Conservation (phyloP, 30 jellyfish, hydroid and myxozoan genomes). For the Nemopilema nomurai region DNA sequence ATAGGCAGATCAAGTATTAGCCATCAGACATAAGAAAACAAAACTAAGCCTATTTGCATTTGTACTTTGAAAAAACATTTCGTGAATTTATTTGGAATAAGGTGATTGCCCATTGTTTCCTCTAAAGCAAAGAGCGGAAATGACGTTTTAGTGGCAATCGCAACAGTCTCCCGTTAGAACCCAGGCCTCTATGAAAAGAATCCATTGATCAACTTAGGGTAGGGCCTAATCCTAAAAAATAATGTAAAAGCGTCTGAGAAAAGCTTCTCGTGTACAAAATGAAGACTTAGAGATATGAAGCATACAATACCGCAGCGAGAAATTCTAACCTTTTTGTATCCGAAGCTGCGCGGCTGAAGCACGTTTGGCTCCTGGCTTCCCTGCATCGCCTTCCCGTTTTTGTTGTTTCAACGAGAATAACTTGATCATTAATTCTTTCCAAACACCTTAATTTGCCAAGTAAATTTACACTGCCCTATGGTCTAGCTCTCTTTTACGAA, state of each 20-base stretch:
- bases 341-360: conserved; percentile 99
- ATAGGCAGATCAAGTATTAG: too few species aligned
- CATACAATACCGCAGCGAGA: not conserved
- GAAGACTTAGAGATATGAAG: not conserved
- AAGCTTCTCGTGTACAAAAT: not conserved
- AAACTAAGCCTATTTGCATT: not conserved
- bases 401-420: conserved; percentile 92
- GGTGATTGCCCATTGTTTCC: not conserved
- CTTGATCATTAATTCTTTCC: conserved; percentile 64
- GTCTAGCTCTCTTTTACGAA: not conserved
- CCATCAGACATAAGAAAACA: not conserved
- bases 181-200: conserved; percentile 19
- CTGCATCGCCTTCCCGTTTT: conserved; percentile 89
- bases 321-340: conserved; percentile 83
- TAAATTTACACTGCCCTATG: not conserved
- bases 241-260: not conserved
- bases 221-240: conserved; percentile 50
- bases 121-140: not conserved
- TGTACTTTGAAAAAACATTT: too few species aligned
- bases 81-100: too few species aligned
- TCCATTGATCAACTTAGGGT: conserved; percentile 3
- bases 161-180: conserved; percentile 11
- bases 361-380: conserved; percentile 80
- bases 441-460: not conserved
- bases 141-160: not conserved